phyloP scores from a whole-genome alignment of 2,113 vertebrate genomes.

The Calyptomena viridis region DNA sequence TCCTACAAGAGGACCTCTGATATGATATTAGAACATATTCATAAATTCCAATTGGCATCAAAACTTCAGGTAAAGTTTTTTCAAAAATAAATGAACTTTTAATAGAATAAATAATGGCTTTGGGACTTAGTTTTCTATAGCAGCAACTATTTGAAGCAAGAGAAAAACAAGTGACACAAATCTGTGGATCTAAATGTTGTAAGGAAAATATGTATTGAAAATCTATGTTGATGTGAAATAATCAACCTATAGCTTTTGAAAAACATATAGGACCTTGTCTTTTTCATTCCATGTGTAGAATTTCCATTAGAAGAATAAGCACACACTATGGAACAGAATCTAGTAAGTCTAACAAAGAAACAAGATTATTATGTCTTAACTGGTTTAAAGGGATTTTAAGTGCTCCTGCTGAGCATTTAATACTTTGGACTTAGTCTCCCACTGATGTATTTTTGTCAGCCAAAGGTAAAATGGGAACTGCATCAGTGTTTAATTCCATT shows the following conservation, averaged over 20 bases:
- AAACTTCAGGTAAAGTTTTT: background rate
- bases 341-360: background rate
- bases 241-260: background rate
- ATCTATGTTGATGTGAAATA: background rate
- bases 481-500: background rate
- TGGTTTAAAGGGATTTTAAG: background rate
- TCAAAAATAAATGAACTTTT: background rate
- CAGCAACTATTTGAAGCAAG: background rate
- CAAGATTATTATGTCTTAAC: background rate
- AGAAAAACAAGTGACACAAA: background rate
- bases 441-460: background rate
- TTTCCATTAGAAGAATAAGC: background rate
- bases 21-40: background rate
- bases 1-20: background rate
- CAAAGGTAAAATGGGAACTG: background rate
- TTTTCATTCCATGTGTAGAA: background rate
- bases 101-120: background rate
- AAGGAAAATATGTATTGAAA: background rate
- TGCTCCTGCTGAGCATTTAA: background rate
- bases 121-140: background rate
- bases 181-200: background rate
- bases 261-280: background rate
- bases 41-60: background rate
- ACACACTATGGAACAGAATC: background rate
- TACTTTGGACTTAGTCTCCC: background rate